Conservation (phyloP, 2,888 invertebrate species). For the Thymelicus lineola region DNA sequence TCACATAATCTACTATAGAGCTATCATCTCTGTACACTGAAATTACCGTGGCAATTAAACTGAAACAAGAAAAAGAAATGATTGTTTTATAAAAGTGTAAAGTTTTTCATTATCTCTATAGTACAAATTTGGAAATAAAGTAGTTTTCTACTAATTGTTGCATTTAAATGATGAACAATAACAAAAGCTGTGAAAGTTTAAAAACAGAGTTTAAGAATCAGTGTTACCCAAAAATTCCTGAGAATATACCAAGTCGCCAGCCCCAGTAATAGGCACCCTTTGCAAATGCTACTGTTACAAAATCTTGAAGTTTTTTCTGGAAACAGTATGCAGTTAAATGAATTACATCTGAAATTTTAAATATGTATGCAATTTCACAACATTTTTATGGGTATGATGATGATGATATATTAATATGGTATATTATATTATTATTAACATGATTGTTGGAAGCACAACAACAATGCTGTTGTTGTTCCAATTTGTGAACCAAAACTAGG, state of each 20-base stretch:
- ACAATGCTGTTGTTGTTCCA: no score
- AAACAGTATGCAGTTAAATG: conserved; percentile 47
- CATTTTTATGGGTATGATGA: no score
- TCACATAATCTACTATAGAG: conserved; percentile 87
- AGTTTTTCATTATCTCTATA: no score
- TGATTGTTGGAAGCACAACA: no score
- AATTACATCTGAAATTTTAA: no score
- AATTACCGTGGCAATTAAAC: conserved; percentile 86
- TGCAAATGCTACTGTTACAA: conserved; percentile 88
- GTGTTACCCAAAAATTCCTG: conserved; percentile 87
- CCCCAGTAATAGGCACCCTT: conserved; percentile 90
- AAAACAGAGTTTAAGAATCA: not conserved
- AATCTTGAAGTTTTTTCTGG: conserved; percentile 89
- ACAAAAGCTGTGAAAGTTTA: not conserved
- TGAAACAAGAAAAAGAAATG: conserved; percentile 62
- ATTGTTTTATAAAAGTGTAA: no score
- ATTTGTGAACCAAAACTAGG: no score
- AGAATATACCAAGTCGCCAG: conserved; percentile 88
- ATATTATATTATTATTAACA: no score
- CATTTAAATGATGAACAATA: not conserved
- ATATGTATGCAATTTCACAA: no score
- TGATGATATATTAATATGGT: no score
- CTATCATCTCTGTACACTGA: conserved; percentile 88
- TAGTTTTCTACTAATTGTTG: no score
- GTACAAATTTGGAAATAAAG: no score